phyloP scores from a whole-genome alignment of 2,888 invertebrate species.

The Apeira syringaria region DNA sequence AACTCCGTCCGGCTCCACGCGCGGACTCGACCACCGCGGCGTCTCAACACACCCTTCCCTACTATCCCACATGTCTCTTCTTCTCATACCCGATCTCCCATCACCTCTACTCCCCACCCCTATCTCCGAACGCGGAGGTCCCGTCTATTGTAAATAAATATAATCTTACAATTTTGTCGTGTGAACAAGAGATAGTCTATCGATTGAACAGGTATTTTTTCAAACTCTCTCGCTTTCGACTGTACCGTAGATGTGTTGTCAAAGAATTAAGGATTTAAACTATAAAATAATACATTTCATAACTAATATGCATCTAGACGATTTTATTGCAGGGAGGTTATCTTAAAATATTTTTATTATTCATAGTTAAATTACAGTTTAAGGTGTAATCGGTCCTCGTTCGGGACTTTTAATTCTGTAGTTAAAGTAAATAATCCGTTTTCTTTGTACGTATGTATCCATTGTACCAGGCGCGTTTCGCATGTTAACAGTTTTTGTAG shows the following conservation, averaged over 20 bases:
- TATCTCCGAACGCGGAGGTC: slow-evolving; percentile 34
- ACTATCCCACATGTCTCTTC: slow-evolving; percentile 39
- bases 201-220: slow-evolving; percentile 82
- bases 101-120: slow-evolving; percentile 33
- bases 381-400: slow-evolving; percentile 69
- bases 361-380: slow-evolving; percentile 77
- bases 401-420: slow-evolving; percentile 62
- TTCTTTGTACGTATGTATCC: slow-evolving; percentile 41
- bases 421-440: slow-evolving; percentile 53
- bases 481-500: slow-evolving; percentile 53
- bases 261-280: slow-evolving; percentile 76
- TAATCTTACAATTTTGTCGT: slow-evolving; percentile 80
- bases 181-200: slow-evolving; percentile 81
- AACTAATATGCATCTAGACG: slow-evolving; percentile 77
- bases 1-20: slow-evolving; percentile 49
- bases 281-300: slow-evolving; percentile 79
- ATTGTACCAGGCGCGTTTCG: slow-evolving; percentile 47
- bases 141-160: slow-evolving; percentile 81
- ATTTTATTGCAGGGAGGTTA: slow-evolving; percentile 80
- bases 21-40: slow-evolving; percentile 66
- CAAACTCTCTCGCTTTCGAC: slow-evolving; percentile 83
- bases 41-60: slow-evolving; percentile 43
- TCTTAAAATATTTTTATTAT: slow-evolving; percentile 79
- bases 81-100: slow-evolving; percentile 33
- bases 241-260: slow-evolving; percentile 84